phyloP scores from a whole-genome alignment of 1,140 invertebrate genomes.

The Littorina saxatilis region DNA sequence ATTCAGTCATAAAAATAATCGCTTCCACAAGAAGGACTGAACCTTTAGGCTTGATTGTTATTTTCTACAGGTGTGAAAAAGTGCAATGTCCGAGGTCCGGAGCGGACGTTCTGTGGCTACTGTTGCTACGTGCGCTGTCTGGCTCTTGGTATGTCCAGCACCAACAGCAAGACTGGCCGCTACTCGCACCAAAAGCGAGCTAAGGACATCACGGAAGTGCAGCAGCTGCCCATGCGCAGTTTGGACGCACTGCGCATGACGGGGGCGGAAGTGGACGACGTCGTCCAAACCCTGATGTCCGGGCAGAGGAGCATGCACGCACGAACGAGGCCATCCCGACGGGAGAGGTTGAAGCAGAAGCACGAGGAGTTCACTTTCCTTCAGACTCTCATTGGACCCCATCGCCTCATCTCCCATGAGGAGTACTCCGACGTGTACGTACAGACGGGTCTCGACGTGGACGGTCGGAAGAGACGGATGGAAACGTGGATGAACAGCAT shows the following conservation, averaged over 20 bases:
- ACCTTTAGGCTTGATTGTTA: too few species aligned
- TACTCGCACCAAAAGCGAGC: slow-evolving; percentile 73
- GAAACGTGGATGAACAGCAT: slow-evolving; percentile 51
- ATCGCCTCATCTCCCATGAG: neutral
- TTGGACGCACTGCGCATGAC: slow-evolving; percentile 9
- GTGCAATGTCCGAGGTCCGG: slow-evolving; percentile 55
- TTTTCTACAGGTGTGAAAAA: slow-evolving; percentile 11
- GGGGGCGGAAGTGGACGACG: slow-evolving; percentile 40
- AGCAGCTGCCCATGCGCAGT: slow-evolving; percentile 41
- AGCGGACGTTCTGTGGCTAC: slow-evolving; percentile 88
- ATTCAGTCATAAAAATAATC: too few species aligned
- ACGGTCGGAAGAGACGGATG: slow-evolving; percentile 55
- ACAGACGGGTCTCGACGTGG: slow-evolving; percentile 64
- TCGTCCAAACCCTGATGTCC: slow-evolving; percentile 35
- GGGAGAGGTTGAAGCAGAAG: neutral
- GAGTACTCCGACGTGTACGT: slow-evolving; percentile 50
- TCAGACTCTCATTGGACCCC: too few species aligned
- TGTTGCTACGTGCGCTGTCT: slow-evolving; percentile 99
- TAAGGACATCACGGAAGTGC: slow-evolving; percentile 69
- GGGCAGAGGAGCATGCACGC: neutral
- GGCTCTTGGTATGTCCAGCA: slow-evolving; percentile 98
- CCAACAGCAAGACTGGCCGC: slow-evolving; percentile 83
- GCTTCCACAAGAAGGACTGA: too few species aligned
- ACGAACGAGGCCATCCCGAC: neutral
- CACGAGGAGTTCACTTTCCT: slow-evolving; percentile 22